These are phyloP conservation scores for Olivierus martensii DNA, from an alignment of 1,140 invertebrate species.

Conservation along the genomic window DNA sequence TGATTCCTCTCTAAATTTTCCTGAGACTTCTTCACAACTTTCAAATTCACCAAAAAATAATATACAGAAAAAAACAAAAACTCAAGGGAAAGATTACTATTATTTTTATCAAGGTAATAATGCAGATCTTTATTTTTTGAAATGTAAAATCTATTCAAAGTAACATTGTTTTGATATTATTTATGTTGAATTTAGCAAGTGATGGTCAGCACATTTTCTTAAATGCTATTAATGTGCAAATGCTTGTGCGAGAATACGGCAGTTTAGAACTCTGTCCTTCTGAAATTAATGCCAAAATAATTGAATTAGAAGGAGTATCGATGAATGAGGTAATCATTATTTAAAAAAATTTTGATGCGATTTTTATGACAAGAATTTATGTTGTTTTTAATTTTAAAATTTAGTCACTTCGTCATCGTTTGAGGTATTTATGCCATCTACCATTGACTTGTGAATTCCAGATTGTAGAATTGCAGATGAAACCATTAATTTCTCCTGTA, in stretches of 20 bases:
- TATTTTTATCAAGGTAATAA: conserved; percentile 1
- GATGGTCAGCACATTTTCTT: conserved; percentile 89
- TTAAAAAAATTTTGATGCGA: too few species aligned
- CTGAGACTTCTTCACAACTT: too few species aligned
- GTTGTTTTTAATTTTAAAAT: background rate
- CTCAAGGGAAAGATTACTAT: background rate
- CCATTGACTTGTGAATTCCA: conserved; percentile 81
- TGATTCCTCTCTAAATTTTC: too few species aligned
- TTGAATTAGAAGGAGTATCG: conserved; percentile 62
- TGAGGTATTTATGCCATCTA: conserved; percentile 73
- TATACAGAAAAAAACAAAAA: background rate
- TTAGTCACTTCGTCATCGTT: conserved; percentile 37
- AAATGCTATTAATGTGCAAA: conserved; percentile 77
- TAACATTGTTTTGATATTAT: too few species aligned
- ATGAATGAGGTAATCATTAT: conserved; percentile 52
- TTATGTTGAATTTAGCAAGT: too few species aligned
- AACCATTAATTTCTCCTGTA: background rate
- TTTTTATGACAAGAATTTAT: too few species aligned
- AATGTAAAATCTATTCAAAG: too few species aligned
- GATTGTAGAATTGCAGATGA: conserved; percentile 62
- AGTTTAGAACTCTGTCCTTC: conserved; percentile 59
- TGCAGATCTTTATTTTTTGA: too few species aligned
- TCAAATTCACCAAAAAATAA: background rate
- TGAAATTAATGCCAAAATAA: conserved; percentile 46
- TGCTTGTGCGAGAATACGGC: conserved; percentile 75